A percentile compares a stretch with the other conserved stretches of the same genome.
Conservation (phyloP, 2,113 vertebrate genomes). For the Pagrus major region DNA sequence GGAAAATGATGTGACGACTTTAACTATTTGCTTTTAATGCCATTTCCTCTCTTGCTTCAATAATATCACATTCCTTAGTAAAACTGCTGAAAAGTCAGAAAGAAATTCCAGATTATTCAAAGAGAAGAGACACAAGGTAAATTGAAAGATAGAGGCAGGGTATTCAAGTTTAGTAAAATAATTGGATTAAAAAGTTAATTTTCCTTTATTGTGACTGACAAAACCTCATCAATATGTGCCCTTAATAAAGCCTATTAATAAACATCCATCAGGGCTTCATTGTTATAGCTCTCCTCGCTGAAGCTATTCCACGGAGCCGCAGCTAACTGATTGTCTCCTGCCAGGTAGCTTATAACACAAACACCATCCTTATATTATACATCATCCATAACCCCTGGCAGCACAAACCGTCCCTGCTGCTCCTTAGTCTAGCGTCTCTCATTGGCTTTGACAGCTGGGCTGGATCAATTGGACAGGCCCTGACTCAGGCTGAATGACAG, state of each 20-base stretch:
- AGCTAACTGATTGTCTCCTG: conserved; percentile 48
- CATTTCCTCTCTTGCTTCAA: not conserved
- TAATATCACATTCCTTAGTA: not conserved
- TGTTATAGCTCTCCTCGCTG: not conserved
- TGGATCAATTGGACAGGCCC: conserved; percentile 78
- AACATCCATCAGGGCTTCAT: not conserved
- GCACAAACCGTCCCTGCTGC: conserved; percentile 56
- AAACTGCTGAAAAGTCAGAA: not conserved
- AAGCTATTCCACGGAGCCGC: conserved; percentile 27
- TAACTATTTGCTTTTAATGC: not conserved
- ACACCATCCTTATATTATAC: conserved; percentile 64
- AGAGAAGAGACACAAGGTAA: not conserved
- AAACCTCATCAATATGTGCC: not conserved
- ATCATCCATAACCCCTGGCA: conserved; percentile 68
- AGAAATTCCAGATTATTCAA: not conserved
- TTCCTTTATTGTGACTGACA: not conserved
- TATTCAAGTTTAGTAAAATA: not conserved
- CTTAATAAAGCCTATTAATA: conserved; percentile 32
- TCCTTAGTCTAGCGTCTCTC: conserved; percentile 72
- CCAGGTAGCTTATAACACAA: conserved; percentile 61
- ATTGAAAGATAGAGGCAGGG: not conserved
- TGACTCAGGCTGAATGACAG: conserved; percentile 74
- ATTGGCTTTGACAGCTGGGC: conserved; percentile 78
- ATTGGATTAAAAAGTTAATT: not conserved
- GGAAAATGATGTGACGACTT: too few species aligned